A percentile compares a stretch with the other conserved stretches of the same genome.
Evolutionary conservation across 2,113 vertebrate genomes (phyloP).

Genomic region (Octodon degus): DNA sequence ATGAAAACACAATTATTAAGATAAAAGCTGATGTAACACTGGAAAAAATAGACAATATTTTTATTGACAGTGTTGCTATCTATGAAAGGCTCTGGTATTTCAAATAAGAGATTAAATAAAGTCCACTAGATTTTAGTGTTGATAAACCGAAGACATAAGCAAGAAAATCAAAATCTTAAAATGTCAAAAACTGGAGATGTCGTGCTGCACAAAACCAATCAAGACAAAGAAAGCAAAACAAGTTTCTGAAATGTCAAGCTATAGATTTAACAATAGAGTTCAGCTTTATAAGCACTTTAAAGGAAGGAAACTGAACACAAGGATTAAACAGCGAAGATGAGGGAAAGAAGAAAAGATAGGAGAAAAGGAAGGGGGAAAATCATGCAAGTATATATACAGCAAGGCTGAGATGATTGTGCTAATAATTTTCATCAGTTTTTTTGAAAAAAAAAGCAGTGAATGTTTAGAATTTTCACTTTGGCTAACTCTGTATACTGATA

Average conservation of each 20-base stretch:
- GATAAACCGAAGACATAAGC: not conserved
- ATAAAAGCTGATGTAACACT: constrained; percentile 50
- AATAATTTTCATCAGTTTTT: too few relatives aligned
- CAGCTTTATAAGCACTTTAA: not conserved
- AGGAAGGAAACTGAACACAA: too few relatives aligned
- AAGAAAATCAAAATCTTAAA: constrained; percentile 29
- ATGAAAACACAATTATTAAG: constrained; percentile 42
- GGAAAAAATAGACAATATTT: constrained; percentile 42
- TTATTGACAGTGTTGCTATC: not conserved
- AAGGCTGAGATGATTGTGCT: too few relatives aligned
- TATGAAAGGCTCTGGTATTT: not conserved
- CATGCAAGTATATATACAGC: too few relatives aligned
- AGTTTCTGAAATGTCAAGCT: not conserved
- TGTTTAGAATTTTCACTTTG: too few relatives aligned
- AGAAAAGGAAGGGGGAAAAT: too few relatives aligned
- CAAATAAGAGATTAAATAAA: not conserved
- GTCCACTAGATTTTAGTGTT: not conserved
- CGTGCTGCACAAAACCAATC: not conserved
- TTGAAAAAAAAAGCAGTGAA: too few relatives aligned
- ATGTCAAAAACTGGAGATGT: not conserved
- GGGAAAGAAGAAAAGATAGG: too few relatives aligned
- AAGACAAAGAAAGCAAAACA: not conserved
- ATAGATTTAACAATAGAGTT: not conserved
- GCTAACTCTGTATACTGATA: too few relatives aligned
- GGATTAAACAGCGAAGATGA: too few relatives aligned